phyloP scores from a whole-genome alignment of 2,888 invertebrate genomes.

The Cosmia pyralina region DNA sequence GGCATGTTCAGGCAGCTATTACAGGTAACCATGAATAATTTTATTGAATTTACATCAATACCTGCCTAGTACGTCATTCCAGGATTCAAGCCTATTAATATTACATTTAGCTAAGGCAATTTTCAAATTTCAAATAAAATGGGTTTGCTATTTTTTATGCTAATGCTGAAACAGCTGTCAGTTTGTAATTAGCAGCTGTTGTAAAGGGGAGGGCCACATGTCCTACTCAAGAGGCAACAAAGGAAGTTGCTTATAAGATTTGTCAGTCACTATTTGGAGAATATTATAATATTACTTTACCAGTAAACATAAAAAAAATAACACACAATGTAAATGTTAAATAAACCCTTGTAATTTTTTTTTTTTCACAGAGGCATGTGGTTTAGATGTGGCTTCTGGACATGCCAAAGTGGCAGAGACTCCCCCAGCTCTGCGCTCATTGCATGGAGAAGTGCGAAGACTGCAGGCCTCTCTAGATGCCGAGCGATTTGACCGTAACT shows the following conservation, averaged over 20 bases:
- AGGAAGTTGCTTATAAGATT: slow-evolving; percentile 8
- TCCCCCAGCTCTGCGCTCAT: slow-evolving; percentile 82
- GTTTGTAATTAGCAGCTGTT: slow-evolving; percentile 42
- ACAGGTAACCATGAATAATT: slow-evolving; percentile 72
- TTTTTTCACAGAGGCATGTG: slow-evolving; percentile 80
- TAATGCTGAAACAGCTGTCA: slow-evolving; percentile 48
- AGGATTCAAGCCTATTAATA: slow-evolving; percentile 24
- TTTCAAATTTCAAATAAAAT: slow-evolving; percentile 5
- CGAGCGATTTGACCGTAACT: slow-evolving; percentile 91
- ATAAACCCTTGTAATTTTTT: not conserved
- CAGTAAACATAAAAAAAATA: not conserved
- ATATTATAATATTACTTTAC: not conserved
- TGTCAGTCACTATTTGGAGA: not conserved
- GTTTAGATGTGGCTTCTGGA: slow-evolving; percentile 70
- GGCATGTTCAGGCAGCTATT: slow-evolving; percentile 83
- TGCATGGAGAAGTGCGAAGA: slow-evolving; percentile 86
- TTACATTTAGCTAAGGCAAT: not conserved
- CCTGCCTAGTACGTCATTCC: not conserved
- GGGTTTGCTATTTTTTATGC: slow-evolving; percentile 45
- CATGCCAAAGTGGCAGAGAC: slow-evolving; percentile 76
- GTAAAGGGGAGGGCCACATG: slow-evolving; percentile 7
- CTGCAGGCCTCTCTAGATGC: slow-evolving; percentile 91
- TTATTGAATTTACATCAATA: not conserved
- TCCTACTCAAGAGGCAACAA: slow-evolving; percentile 8
- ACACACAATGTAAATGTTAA: not conserved